Base-by-base conservation (phyloP, 2,888 invertebrate genomes). In the Gymnocheta viridis region DNA sequence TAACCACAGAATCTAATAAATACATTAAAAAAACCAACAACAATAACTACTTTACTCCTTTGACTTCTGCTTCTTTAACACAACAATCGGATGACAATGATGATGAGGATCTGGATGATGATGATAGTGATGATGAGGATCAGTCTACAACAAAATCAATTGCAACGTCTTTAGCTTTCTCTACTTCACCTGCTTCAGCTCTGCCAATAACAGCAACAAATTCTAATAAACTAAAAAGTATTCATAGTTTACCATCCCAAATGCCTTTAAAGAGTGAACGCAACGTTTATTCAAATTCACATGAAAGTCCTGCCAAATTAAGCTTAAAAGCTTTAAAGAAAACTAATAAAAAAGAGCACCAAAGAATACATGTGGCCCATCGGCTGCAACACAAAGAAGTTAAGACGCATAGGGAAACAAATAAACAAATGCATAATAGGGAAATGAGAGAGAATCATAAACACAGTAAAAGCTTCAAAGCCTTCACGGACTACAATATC, bases 281-380 rank as follows among this genome's bases (percentile, higher is more conserved):
- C 12, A 49, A 80, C 77, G 85, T 82, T 79, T 74, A 82, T 82
- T 82, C 85, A 29, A 69, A 81, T 51, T 66, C 69, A 77, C 79
- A 76, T 80, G 74, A 81, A 67, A 86, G 81, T 85, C 85, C 86
- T 86, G 86, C 86, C 85, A 87, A 86, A 84, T 64, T 77, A 77
- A 85, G 79, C 84, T 81, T 73, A 70, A 82, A 82, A 81, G 85
- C 83, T 79, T 74, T 78, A 83, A 82, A 64, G 67, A 81, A 64
- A 73, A 74, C 72, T 67, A 64, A 76, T 35, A 72, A 80, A 62
- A 66, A 69, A 77, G 76, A 85, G 73, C 85, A 85, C 74, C 86
- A 86, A 79, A 82, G 82, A 82, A 82, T 86, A 69, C 87, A 87
- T 64, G 83, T 85, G 22, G 87, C 87, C 51, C 87, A 87, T 70